phyloP scores from a whole-genome alignment of 2,113 vertebrate species.

The Coptodon rendalli region DNA sequence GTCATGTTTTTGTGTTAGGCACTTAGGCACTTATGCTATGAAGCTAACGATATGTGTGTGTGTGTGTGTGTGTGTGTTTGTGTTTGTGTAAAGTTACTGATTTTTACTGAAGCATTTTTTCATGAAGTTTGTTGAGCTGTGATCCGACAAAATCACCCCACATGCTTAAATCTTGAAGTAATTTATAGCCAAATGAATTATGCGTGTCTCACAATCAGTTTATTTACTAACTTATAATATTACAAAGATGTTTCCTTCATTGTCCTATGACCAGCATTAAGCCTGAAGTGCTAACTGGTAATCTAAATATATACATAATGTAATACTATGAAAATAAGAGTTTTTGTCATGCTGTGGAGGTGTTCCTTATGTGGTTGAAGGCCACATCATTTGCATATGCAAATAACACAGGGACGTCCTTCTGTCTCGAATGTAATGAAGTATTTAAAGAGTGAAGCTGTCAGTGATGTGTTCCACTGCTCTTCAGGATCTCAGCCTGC shows the following conservation, averaged over 20 bases:
- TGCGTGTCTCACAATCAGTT: neutral
- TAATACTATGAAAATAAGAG: neutral
- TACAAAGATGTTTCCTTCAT: neutral
- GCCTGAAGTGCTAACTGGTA: neutral
- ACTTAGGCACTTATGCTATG: too few species aligned
- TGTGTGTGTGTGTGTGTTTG: accelerated
- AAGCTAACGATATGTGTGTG: too few species aligned
- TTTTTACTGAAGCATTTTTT: neutral
- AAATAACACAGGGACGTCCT: neutral
- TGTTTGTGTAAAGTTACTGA: neutral
- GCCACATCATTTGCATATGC: neutral
- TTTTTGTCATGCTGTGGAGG: neutral
- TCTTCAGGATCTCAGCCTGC: neutral
- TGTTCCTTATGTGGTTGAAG: neutral
- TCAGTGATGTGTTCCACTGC: neutral
- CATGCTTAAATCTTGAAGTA: neutral
- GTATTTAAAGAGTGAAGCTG: neutral
- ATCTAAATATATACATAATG: neutral
- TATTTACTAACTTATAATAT: neutral
- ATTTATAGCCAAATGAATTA: neutral
- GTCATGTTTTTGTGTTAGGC: too few species aligned
- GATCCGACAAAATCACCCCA: neutral
- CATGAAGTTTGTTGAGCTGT: neutral
- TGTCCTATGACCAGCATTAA: neutral
- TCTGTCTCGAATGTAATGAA: neutral